Conservation (phyloP, 2,797 vertebrate species). For the Mionectes olivaceus region DNA sequence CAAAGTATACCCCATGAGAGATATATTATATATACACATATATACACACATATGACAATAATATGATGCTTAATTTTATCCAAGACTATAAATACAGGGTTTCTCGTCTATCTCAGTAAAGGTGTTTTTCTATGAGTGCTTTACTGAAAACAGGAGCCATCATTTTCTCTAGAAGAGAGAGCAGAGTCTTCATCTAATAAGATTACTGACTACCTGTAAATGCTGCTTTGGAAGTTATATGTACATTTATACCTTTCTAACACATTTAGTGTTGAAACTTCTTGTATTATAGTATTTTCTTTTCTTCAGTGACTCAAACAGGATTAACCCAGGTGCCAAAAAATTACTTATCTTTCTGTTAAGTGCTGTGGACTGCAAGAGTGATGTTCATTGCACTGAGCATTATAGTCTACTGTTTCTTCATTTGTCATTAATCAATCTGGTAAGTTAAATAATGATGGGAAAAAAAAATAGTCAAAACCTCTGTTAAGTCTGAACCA, state of each 20-base stretch:
- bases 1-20: no score
- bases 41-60: background rate
- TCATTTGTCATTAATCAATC: constrained; percentile 31
- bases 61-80: background rate
- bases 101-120: background rate
- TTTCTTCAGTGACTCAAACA: background rate
- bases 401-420: background rate
- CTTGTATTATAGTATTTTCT: background rate
- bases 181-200: background rate
- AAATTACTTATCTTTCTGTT: background rate
- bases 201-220: background rate
- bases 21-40: background rate
- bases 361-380: background rate
- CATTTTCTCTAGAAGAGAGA: background rate
- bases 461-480: constrained; percentile 26
- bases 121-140: background rate
- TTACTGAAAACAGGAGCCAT: background rate
- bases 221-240: background rate
- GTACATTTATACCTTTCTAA: background rate
- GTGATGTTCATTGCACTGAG: background rate
- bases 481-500: constrained; percentile 32
- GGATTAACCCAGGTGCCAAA: background rate
- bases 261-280: background rate
- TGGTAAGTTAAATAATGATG: constrained; percentile 32
- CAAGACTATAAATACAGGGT: background rate